Evolutionary conservation across 2,888 invertebrate genomes (phyloP), one percentile per base, ranked within the genome.

Genomic region (Chloroclystis v-ata): DNA sequence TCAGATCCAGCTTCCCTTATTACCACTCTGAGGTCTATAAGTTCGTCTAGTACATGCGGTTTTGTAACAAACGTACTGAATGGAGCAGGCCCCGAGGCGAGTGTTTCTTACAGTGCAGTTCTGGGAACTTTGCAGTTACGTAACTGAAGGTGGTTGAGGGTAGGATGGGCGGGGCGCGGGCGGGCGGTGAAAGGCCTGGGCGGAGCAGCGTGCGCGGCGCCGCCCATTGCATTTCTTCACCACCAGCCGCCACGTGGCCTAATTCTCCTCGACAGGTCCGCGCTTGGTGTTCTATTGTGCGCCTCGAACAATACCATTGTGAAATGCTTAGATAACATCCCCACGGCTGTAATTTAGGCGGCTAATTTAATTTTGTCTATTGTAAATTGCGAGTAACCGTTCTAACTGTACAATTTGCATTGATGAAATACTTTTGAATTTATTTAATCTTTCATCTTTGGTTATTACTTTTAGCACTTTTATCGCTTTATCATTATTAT

Each of bases 101-200:
- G 65, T 65, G 69, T 69, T 72, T 67, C 72, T 78, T 78, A 72
- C 73, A 72, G 78, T 72, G 66, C 71, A 72, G 69, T 78, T 78
- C 74, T 75, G 73, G 78, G 77, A 77, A 72, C 60, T 63, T 48
- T 59, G 57, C 51, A 70, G 69, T 86, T 82, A 73, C 75, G 82
- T 76, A 82, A 85, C 67, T 65, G 57, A 61, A 62, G 67, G 76
- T 77, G 78, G 78, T 73, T 76, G 75, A 75, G 74, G 72, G 76
- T 73, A 69, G 69, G 69, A 76, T 14, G 60, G 62, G 48, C 63
- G 68, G 60, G 75, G 70, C 65, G 72, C 72, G 73, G 82, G 82
- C 82, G 84, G 82, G 75, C 80, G 78, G 82, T 83, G 82, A 83
- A 82, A 82, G 83, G 82, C 80, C 82, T 80, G 82, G 84, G 82